A percentile compares a stretch with the other conserved stretches of the same genome.
Conservation (phyloP, 1,140 invertebrate species). For the Platorchestia sp. region DNA sequence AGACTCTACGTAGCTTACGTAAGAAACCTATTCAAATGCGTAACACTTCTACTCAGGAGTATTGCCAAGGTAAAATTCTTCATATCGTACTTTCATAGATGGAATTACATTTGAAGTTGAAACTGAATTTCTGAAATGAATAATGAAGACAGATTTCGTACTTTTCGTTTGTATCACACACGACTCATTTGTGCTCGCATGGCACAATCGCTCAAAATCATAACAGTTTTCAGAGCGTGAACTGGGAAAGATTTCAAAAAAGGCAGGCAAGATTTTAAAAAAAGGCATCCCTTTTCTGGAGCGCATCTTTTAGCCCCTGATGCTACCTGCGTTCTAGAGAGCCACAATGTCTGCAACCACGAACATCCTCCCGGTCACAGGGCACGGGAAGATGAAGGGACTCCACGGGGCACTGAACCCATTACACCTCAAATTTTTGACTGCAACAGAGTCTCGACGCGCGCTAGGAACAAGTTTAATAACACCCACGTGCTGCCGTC, state of each 20-base stretch:
- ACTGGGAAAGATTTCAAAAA: background rate
- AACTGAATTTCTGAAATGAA: background rate
- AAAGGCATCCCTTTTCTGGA: no score
- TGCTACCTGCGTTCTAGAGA: background rate
- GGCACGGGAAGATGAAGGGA: conserved; percentile 28
- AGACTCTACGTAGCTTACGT: background rate
- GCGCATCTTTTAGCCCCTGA: background rate
- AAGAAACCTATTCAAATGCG: background rate
- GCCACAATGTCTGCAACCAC: background rate
- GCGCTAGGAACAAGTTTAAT: background rate
- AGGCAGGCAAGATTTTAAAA: background rate
- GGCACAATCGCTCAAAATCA: background rate
- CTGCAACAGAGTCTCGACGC: background rate
- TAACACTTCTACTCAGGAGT: background rate
- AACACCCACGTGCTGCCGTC: background rate
- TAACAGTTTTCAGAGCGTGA: background rate
- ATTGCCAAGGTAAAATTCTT: background rate
- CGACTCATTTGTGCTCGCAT: background rate
- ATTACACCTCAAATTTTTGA: conserved; percentile 31
- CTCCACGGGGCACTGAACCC: background rate
- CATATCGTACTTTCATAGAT: background rate
- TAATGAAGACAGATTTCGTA: background rate
- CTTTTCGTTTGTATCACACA: background rate
- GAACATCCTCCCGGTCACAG: conserved; percentile 47
- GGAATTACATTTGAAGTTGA: background rate